Conservation (phyloP, 2,113 vertebrate species). For the Corvus cornix region DNA sequence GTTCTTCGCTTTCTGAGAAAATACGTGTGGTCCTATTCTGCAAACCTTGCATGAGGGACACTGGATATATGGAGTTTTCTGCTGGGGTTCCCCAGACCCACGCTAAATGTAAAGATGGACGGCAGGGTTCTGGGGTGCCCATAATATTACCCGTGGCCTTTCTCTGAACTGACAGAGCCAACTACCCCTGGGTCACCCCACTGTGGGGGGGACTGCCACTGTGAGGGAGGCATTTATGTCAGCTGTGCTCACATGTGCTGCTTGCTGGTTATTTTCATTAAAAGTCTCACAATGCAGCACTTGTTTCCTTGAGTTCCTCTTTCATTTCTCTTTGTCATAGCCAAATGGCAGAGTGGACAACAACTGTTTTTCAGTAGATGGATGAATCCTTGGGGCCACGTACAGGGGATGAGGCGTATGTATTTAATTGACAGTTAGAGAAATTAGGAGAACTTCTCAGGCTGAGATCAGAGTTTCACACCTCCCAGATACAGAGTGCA, state of each 20-base stretch:
- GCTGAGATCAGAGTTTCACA: background rate
- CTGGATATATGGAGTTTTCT: background rate
- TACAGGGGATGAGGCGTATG: background rate
- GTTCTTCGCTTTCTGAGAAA: background rate
- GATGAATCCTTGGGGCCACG: rapidly evolving
- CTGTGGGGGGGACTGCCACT: background rate
- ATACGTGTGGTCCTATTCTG: background rate
- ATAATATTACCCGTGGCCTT: background rate
- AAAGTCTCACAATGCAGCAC: background rate
- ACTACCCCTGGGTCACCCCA: background rate
- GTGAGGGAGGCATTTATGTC: background rate
- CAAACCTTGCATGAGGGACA: background rate
- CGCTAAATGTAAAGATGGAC: background rate
- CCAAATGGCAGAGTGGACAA: background rate
- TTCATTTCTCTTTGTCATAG: background rate
- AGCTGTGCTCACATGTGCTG: background rate
- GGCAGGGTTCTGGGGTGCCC: background rate
- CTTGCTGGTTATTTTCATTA: background rate
- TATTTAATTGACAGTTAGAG: background rate
- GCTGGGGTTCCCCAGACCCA: background rate
- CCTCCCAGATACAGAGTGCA: background rate
- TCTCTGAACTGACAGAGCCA: background rate
- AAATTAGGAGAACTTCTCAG: background rate
- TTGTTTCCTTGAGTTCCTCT: background rate
- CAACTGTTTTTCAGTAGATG: background rate